phyloP scores from a whole-genome alignment of 2,113 vertebrate genomes.

The Ageneiosus marmoratus region DNA sequence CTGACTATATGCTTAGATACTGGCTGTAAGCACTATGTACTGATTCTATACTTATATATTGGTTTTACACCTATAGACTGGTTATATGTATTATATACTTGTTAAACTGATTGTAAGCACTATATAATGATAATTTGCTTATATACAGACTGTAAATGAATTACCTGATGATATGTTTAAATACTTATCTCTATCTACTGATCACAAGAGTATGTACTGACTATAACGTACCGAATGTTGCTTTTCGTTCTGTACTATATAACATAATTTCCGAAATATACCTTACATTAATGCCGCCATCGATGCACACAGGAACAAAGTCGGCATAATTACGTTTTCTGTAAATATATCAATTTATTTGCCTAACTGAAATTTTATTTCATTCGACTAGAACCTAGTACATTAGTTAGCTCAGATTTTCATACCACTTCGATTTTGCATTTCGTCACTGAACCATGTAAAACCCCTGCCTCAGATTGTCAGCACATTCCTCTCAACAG shows the following conservation, averaged over 20 bases:
- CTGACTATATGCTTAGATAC: neutral
- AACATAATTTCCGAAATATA: neutral
- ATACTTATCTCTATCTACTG: neutral
- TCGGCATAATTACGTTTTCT: neutral
- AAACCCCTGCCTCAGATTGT: conserved; percentile 7
- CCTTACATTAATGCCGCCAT: too few species aligned
- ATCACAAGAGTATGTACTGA: neutral
- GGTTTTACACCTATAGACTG: neutral
- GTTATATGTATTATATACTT: neutral
- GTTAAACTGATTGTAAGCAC: neutral
- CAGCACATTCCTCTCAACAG: neutral
- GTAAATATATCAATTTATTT: neutral
- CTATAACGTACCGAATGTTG: neutral
- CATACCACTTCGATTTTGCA: neutral
- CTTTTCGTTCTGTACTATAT: neutral
- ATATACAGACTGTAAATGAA: neutral
- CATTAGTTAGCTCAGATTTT: neutral
- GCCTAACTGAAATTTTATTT: neutral
- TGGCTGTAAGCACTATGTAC: neutral
- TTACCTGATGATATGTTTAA: too few species aligned
- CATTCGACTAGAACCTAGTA: neutral
- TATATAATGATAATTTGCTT: too few species aligned
- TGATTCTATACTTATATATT: neutral
- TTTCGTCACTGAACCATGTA: neutral
- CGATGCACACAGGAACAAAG: neutral